Evolutionary conservation across 2,113 vertebrate species (phyloP), one percentile per base, ranked within the genome.

Genomic region (Pelecanoides urinatrix): DNA sequence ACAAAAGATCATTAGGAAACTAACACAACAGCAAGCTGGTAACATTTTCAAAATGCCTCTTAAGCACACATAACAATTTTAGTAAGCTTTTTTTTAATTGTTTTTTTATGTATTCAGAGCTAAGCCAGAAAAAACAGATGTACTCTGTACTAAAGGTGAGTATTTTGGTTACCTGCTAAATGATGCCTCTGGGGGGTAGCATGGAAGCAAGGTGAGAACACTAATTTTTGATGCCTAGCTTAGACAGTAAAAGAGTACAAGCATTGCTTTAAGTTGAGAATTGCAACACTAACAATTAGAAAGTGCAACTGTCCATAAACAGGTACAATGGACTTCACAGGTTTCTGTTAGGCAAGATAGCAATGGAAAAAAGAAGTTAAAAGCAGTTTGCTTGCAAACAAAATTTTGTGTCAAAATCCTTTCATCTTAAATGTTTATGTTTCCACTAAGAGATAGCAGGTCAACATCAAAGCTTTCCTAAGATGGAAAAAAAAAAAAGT

Each of bases 311-410:
- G 72, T 44, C 63, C 42, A 9, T 80, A 65, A 94, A 92, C 25
- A 92, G 70, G 59, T 36, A 29, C 9, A 71, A 59, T 7, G 56
- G 53, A 81, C 40, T 92, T 89, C 70, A 79, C 40, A 73, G 15
- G 34, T 53, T 92, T 90, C 80, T 63, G 8, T 71, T 47, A 86
- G 65, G 38, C 44, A 89, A 76, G 38, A 21, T 44, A 92, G 36
- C 50, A 63, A 66, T 36, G 36, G n/a, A 71, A 77, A 90, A 75
- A 55, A 36, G 5, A 72, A 93, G 62, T 78, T 86, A 88, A 90
- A 93, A 92, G 83, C 25, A 44, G 50, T 84, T 71, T 94, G 91
- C 86, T 74, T 92, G 67, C 86, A 95, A 94, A 95, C 63, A 91
- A 59, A 74, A 62, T 71, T 86, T 93, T 79, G 25, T 80, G 50